Conservation (phyloP, 2,797 vertebrate genomes). For the Sebastes diaconus region DNA sequence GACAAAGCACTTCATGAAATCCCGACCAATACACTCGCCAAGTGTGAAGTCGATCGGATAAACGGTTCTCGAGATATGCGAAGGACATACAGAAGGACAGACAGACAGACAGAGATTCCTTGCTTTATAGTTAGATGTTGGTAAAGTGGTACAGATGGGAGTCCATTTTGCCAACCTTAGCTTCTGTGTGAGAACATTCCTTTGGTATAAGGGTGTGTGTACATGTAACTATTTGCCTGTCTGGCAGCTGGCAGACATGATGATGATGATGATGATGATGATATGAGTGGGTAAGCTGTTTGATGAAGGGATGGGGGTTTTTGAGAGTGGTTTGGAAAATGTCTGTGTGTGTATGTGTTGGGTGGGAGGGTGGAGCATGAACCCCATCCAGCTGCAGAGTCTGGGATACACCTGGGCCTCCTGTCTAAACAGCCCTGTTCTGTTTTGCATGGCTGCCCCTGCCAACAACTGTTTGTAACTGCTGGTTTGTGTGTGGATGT, state of each 20-base stretch:
- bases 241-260: slow-evolving; percentile 46
- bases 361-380: background rate
- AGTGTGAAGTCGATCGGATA: too few species aligned
- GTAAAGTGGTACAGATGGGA: background rate
- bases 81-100: background rate
- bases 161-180: background rate
- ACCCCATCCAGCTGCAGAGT: slow-evolving; percentile 61
- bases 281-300: slow-evolving; percentile 38
- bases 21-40: too few species aligned
- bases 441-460: slow-evolving; percentile 56
- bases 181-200: slow-evolving; percentile 19
- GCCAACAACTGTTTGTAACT: slow-evolving; percentile 38
- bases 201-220: slow-evolving; percentile 1
- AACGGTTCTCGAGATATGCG: too few species aligned
- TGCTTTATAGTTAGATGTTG: background rate
- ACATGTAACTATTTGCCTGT: slow-evolving; percentile 14
- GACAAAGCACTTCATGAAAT: too few species aligned
- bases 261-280: slow-evolving; percentile 41
- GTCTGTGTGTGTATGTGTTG: background rate
- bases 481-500: background rate
- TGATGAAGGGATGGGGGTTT: slow-evolving; percentile 27
- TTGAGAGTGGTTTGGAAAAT: background rate
- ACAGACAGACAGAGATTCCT: background rate
- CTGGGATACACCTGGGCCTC: slow-evolving; percentile 64
- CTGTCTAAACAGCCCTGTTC: slow-evolving; percentile 60